Percentiles rank a stretch among this genome's conserved stretches.
These are phyloP conservation scores for Rousettus madagascariensis DNA, from an alignment of 2,797 vertebrate genomes.

Conservation along the genomic window DNA sequence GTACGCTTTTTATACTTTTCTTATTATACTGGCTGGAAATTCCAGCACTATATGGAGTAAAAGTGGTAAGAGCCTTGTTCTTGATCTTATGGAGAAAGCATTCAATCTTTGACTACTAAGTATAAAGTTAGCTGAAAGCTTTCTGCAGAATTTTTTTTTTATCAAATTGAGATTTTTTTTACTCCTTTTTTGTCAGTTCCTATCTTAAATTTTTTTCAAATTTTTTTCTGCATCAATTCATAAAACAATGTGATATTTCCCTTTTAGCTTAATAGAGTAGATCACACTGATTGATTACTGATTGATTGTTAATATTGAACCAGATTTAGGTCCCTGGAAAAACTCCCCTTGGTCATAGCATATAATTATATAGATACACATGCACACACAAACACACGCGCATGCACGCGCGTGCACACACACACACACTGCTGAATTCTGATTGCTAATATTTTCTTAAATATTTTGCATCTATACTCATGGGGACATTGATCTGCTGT, in stretches of 20 bases:
- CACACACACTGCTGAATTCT: not conserved
- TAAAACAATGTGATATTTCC: not conserved
- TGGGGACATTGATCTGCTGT: not conserved
- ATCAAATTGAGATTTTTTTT: not conserved
- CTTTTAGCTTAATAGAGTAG: not conserved
- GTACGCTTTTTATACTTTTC: not conserved
- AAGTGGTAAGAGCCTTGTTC: too few species aligned
- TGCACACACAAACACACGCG: too few species aligned
- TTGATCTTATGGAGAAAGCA: not conserved
- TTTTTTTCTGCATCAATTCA: not conserved
- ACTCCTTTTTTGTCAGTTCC: not conserved
- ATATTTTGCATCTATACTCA: not conserved
- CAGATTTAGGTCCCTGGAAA: not conserved
- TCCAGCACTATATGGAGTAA: too few species aligned
- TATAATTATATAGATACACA: not conserved
- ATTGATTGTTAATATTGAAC: not conserved
- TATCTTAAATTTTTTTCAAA: not conserved
- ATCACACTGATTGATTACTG: not conserved
- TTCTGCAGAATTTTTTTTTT: not conserved
- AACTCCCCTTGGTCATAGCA: not conserved
- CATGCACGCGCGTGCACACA: too few species aligned
- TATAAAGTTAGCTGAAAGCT: not conserved
- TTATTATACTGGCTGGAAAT: too few species aligned
- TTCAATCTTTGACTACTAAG: not conserved
- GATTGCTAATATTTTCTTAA: not conserved